phyloP scores from a whole-genome alignment of 2,797 vertebrate genomes.

The Stomatorhinus walkeri region DNA sequence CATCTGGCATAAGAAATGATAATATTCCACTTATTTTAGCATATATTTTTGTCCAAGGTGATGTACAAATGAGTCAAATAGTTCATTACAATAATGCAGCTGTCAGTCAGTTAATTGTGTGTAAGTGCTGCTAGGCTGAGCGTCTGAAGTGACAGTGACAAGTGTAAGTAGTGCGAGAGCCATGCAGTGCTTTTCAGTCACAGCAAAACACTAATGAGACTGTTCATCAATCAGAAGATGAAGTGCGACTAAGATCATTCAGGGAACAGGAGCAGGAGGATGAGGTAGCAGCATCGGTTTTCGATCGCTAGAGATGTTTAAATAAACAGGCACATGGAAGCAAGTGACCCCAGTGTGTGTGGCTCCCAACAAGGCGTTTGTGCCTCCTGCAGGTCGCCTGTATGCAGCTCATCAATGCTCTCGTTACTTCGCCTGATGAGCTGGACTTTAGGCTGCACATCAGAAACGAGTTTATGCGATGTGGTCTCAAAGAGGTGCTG shows the following conservation, averaged over 20 bases:
- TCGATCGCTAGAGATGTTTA: not conserved
- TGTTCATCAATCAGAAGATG: not conserved
- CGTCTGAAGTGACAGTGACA: not conserved
- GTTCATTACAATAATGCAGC: not conserved
- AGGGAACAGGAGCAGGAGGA: not conserved
- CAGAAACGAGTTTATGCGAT: slow-evolving; percentile 98
- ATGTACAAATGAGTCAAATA: not conserved
- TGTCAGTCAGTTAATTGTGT: not conserved
- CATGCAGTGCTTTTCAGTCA: not conserved
- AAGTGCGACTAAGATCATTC: not conserved
- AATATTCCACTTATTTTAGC: not conserved
- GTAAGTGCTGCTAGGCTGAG: not conserved
- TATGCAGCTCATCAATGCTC: slow-evolving; percentile 98
- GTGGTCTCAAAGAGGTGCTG: slow-evolving; percentile 87
- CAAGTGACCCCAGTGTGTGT: not conserved
- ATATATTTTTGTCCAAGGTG: not conserved
- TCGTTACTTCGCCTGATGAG: slow-evolving; percentile 95
- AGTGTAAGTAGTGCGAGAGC: not conserved
- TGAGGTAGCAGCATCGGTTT: not conserved
- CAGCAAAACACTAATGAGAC: not conserved
- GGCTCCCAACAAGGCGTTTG: not conserved
- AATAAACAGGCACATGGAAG: not conserved
- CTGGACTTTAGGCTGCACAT: slow-evolving; percentile 96
- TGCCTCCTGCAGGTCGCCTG: slow-evolving; percentile 78
- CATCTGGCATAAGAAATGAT: not conserved